phyloP scores from a whole-genome alignment of 2,888 invertebrate genomes.

The Euphydryas editha region DNA sequence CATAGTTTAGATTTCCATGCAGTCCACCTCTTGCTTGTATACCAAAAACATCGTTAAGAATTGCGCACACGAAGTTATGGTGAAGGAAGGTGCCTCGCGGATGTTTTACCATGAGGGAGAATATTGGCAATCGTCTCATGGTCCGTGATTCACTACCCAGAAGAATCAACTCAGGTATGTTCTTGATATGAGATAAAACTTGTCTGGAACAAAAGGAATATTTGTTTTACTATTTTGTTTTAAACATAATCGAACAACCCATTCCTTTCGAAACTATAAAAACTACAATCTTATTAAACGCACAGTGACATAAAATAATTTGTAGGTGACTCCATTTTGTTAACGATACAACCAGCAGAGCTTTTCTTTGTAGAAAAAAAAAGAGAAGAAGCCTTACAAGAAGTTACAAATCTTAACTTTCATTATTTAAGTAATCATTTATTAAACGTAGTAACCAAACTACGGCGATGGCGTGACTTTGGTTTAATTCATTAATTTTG shows the following conservation, averaged over 20 bases:
- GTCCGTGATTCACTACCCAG: slow-evolving; percentile 88
- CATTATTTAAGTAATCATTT: not conserved
- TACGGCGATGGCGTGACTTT: not conserved
- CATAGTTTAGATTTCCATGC: slow-evolving; percentile 93
- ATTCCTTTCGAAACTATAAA: no score
- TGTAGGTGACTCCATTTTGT: no score
- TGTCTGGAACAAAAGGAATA: slow-evolving; percentile 78
- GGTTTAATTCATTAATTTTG: not conserved
- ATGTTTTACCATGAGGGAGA: slow-evolving; percentile 93
- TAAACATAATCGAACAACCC: no score
- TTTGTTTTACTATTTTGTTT: no score
- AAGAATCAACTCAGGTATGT: slow-evolving; percentile 90
- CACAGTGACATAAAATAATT: no score
- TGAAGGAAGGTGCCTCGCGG: slow-evolving; percentile 92
- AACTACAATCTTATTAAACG: not conserved
- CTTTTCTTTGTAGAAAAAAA: no score
- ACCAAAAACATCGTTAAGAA: slow-evolving; percentile 95
- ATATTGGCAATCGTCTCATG: slow-evolving; percentile 89
- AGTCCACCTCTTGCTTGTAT: slow-evolving; percentile 93
- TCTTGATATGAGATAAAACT: slow-evolving; percentile 90
- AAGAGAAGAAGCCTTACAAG: no score
- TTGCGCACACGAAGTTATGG: slow-evolving; percentile 93
- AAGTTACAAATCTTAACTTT: no score
- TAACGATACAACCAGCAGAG: no score
- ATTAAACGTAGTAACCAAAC: not conserved